Evolutionary conservation across 2,888 invertebrate genomes (phyloP).

Genomic region (Elysia crispata): DNA sequence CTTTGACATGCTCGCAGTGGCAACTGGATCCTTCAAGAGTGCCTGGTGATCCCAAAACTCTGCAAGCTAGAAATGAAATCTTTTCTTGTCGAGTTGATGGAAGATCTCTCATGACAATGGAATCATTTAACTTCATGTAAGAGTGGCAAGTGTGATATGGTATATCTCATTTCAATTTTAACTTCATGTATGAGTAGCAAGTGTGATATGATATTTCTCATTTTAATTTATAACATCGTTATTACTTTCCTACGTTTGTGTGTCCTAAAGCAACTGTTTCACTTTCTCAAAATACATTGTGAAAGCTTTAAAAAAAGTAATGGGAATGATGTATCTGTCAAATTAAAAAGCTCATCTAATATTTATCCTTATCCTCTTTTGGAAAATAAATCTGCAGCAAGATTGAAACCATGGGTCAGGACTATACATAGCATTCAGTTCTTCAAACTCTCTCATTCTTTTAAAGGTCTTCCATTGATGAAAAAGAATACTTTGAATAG

Average conservation of each 20-base stretch:
- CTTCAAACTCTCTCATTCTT: too few species aligned
- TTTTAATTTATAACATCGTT: too few species aligned
- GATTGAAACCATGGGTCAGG: too few species aligned
- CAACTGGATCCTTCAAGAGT: slow-evolving; percentile 52
- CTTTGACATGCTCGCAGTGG: slow-evolving; percentile 48
- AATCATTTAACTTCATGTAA: slow-evolving; percentile 70
- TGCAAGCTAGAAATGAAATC: slow-evolving; percentile 56
- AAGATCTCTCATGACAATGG: slow-evolving; percentile 61
- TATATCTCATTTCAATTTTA: slow-evolving; percentile 64
- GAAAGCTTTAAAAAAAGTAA: not conserved
- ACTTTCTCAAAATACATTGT: not conserved
- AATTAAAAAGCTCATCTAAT: too few species aligned
- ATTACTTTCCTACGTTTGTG: too few species aligned
- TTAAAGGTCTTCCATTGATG: too few species aligned
- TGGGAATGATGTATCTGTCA: too few species aligned
- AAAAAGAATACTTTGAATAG: too few species aligned
- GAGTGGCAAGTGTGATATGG: slow-evolving; percentile 41
- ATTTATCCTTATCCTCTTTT: too few species aligned
- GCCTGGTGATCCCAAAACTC: slow-evolving; percentile 55
- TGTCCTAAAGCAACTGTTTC: not conserved
- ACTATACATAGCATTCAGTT: too few species aligned
- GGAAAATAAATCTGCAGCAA: too few species aligned
- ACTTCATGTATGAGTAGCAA: slow-evolving; percentile 65
- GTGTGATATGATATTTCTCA: too few species aligned
- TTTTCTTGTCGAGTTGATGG: slow-evolving; percentile 57